A percentile compares a stretch with the other conserved stretches of the same genome.
Conservation (phyloP, 2,888 invertebrate species). For the Antitype chi region DNA sequence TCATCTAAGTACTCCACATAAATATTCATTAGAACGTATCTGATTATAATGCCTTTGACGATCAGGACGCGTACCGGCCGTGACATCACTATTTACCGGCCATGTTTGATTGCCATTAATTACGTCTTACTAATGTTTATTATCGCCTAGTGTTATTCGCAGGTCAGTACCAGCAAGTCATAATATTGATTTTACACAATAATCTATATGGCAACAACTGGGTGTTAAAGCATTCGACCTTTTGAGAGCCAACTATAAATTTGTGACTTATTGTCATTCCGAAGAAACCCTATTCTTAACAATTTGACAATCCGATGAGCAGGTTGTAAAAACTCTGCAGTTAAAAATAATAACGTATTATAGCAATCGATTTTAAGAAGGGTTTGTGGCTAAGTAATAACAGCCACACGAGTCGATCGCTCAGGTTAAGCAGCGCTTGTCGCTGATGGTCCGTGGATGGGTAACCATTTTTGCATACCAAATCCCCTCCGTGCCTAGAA, state of each 20-base stretch:
- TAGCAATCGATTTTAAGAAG: not conserved
- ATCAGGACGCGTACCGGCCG: conserved; percentile 52
- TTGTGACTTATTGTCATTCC: not conserved
- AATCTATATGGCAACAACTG: conserved; percentile 28
- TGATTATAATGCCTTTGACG: conserved; percentile 49
- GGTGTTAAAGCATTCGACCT: conserved; percentile 13
- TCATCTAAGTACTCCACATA: conserved; percentile 6
- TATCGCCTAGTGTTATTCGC: conserved; percentile 51
- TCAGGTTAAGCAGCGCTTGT: too few species aligned
- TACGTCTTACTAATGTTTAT: conserved; percentile 59
- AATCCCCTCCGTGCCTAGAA: too few species aligned
- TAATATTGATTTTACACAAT: conserved; percentile 51
- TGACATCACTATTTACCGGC: conserved; percentile 66
- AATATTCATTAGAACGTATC: conserved; percentile 53
- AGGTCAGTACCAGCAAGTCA: conserved; percentile 55
- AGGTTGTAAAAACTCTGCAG: not conserved
- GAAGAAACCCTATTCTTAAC: not conserved
- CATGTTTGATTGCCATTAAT: conserved; percentile 68
- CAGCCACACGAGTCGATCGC: too few species aligned
- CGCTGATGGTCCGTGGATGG: too few species aligned
- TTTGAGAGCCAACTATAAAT: conserved; percentile 29
- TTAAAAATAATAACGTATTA: not conserved
- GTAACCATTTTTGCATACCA: too few species aligned
- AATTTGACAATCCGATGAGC: not conserved
- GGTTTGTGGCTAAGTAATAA: too few species aligned